Base-by-base conservation (phyloP, 2,113 vertebrate species). In the Rallus limicola region DNA sequence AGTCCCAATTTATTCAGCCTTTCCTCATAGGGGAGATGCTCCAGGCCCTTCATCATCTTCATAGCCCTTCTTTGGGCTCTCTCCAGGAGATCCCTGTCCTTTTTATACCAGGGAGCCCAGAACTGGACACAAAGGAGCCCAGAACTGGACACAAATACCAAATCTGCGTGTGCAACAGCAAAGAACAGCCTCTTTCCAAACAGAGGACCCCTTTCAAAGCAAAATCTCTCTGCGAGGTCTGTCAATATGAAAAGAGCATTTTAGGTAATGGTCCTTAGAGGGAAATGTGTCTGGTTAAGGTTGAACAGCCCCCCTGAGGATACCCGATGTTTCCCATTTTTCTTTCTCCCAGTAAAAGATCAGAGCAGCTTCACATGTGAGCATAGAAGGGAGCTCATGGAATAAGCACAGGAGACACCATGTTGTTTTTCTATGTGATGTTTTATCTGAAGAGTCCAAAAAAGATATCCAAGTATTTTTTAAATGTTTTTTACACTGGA, bases 391-490 rank as follows among this genome's bases (percentile, higher is more conserved):
- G 40, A 86, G 53, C 16, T 78, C 33, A 62, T 89, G 58, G 65
- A 91, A 88, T 72, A 68, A 71, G 18, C 64, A 95, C 11, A 74
- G 31, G 53, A 80, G 87, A 81, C 29, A 86, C 33, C 44, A 69
- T 88, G 31, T 36, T 88, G 77, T 91, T 97, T 96, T 93, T 76
- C 77, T 69, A 60, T 1, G 3, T 76, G 44, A 63, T 79, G 58
- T 93, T 95, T 95, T 90, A 90, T 93, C 93, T 86, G 81, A 86
- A 75, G 67, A 56, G 36, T 82, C 94, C 78, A 95, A 92, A 82
- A 83, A 82, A 83, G 92, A 94, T 92, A 91, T 93, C 79, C 64
- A 88, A 92, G 25, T 52, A 1, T 42, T 93, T 46, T 86, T 64
- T 9, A 10, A 10, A 21, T 24, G 6, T 52, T 20, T 63, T 83